These are phyloP conservation scores for Cephus nigrinus DNA, from an alignment of 2,888 invertebrate species.

Conservation along the genomic window DNA sequence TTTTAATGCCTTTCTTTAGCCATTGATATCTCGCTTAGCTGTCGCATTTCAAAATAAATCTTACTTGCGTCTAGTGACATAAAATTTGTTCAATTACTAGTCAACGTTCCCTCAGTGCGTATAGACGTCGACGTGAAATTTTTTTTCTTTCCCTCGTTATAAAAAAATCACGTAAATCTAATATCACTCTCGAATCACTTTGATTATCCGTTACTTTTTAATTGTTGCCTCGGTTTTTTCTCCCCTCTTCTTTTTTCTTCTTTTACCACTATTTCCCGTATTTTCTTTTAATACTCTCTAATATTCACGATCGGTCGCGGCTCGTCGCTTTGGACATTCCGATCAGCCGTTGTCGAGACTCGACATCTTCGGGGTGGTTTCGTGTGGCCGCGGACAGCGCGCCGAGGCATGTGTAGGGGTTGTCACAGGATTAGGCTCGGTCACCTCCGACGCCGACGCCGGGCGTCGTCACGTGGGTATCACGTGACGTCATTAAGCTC, in stretches of 20 bases:
- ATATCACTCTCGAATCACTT: slow-evolving; percentile 23
- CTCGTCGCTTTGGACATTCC: neutral
- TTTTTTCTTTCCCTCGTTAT: neutral
- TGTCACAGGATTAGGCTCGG: slow-evolving; percentile 49
- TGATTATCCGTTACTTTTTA: slow-evolving; percentile 24
- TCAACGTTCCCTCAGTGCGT: neutral
- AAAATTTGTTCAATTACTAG: neutral
- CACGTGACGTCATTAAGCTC: slow-evolving; percentile 30
- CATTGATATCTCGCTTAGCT: neutral
- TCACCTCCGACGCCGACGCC: slow-evolving; percentile 46
- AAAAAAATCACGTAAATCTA: slow-evolving; percentile 9
- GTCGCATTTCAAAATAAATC: neutral
- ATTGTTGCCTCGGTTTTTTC: slow-evolving; percentile 15
- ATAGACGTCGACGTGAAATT: neutral
- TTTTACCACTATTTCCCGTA: neutral
- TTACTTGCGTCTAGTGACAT: neutral
- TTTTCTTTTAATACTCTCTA: neutral
- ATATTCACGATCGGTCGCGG: neutral
- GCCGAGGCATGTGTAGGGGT: slow-evolving; percentile 57
- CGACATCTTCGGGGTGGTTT: slow-evolving; percentile 41
- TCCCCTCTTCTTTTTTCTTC: neutral
- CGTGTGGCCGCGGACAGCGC: slow-evolving; percentile 54
- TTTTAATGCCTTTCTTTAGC: neutral
- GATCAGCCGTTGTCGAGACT: slow-evolving; percentile 34
- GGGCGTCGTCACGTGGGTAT: slow-evolving; percentile 57